Base-by-base conservation (phyloP, 2,888 invertebrate species). In the Embidobia sp. region DNA sequence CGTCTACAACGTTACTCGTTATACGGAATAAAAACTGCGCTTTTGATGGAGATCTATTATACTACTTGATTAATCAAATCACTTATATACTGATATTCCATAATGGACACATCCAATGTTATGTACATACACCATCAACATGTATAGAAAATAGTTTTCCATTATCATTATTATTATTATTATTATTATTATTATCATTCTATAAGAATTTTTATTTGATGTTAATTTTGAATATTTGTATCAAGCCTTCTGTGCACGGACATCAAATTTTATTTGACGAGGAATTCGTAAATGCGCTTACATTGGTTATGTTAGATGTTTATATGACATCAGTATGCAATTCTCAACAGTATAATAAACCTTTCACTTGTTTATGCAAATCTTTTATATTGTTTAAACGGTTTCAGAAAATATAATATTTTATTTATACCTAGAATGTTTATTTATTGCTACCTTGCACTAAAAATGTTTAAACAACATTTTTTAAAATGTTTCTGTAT, bases 331-430 rank as follows among this genome's bases (percentile, higher is more conserved):
- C 27, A 13, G 1, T 42, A 31, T 49, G 33, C 4, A 40, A 49
- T 18, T 53, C 7, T 27, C 33, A 44, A 31, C 19, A 13, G 7
- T 31, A 44, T 27, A 40, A 51, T 42, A 51, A 11, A 44, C 18
- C 46, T 53, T 33, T 33, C 46, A 53, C 3, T 35, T 15, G 40
- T 46, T 66, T 66, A 53, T 3, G 27, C 66, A 66, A 37, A 66
- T 33, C 44, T 55, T 64, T 66, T 66, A 66, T 55, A 66, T 46
- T 55, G 49, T 55, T 66, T 66, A 46, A 44, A 66, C 33, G 33
- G 42, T 53, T 53, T 31, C 33, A 66, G 48, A 53, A 61, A 66
- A 66, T 66, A 51, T 51, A 51, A 53, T 66, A 66, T 66, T 66
- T 66, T 66, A 66, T 66, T 66, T 66, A 53, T 42, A 26, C 4